Percentiles rank a stretch among this genome's conserved stretches.
Evolutionary conservation across 2,888 invertebrate species (phyloP).

Genomic region (Limnephilus lunatus): DNA sequence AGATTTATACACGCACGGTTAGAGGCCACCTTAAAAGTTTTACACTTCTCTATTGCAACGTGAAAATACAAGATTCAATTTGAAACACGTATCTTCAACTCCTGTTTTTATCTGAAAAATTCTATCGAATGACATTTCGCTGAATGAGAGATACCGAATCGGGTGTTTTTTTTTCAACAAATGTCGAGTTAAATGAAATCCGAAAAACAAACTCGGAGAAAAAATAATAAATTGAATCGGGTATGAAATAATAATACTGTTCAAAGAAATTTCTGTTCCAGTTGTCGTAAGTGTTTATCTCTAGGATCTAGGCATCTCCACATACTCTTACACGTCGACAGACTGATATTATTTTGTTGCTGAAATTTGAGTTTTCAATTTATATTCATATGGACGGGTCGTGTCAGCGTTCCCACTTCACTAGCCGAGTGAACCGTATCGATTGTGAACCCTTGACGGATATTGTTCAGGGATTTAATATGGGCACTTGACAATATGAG

Average conservation of each 20-base stretch:
- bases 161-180: background rate
- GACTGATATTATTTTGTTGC: conserved; percentile 41
- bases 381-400: conserved; percentile 43
- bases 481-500: conserved; percentile 41
- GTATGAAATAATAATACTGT: background rate
- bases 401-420: conserved; percentile 23
- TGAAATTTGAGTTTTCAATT: conserved; percentile 42
- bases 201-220: background rate
- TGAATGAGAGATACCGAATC: background rate
- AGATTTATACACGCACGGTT: conserved; percentile 17
- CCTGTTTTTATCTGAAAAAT: background rate
- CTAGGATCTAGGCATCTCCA: conserved; percentile 12
- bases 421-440: conserved; percentile 19
- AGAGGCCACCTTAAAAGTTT: background rate
- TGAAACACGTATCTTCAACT: background rate
- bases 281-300: conserved; percentile 12
- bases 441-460: conserved; percentile 46
- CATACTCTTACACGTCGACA: background rate
- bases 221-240: background rate
- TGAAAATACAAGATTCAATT: background rate
- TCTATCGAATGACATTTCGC: background rate
- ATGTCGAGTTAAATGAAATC: background rate
- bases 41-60: background rate
- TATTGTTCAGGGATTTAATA: conserved; percentile 50
- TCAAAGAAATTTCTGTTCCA: background rate